Evolutionary conservation across 2,888 invertebrate genomes (phyloP), one percentile per base, ranked within the genome.

Genomic region (Orthonychiurus folsomi): DNA sequence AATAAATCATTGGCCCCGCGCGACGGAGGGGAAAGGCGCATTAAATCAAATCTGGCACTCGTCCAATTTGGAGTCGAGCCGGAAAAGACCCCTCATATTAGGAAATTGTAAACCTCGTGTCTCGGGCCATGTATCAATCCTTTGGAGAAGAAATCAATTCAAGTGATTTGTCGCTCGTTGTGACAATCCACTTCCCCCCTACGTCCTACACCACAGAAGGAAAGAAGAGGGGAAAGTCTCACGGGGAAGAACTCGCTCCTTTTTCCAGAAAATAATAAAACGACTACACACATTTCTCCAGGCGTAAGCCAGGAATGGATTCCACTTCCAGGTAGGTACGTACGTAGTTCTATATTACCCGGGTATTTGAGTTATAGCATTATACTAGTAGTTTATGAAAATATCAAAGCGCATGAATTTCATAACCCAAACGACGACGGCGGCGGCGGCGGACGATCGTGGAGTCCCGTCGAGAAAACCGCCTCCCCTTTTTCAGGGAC

Each of bases 101-200:
- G n/a, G n/a, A n/a, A n/a, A n/a, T n/a, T n/a, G n/a, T n/a, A n/a
- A n/a, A n/a, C n/a, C n/a, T n/a, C n/a, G n/a, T n/a, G n/a, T n/a
- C n/a, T n/a, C n/a, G n/a, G n/a, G n/a, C n/a, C n/a, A n/a, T n/a
- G n/a, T n/a, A n/a, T n/a, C n/a, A n/a, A n/a, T n/a, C n/a, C n/a
- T n/a, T n/a, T n/a, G n/a, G n/a, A n/a, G n/a, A n/a, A n/a, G n/a
- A 37, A 37, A 37, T 37, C 37, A 37, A 37, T 37, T 37, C 37
- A 37, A 37, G 37, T 37, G 37, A 37, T 37, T 37, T 37, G 37
- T 37, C 5, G n/a, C n/a, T n/a, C n/a, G 37, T 37, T 37, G 37
- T 37, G 37, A 37, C 37, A n/a, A n/a, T n/a, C n/a, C n/a, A n/a
- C n/a, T n/a, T n/a, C n/a, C n/a, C n/a, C n/a, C n/a, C n/a, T n/a